A percentile compares a stretch with the other conserved stretches of the same genome.
Evolutionary conservation across 2,797 vertebrate genomes (phyloP).

Genomic region (Zalophus californianus): DNA sequence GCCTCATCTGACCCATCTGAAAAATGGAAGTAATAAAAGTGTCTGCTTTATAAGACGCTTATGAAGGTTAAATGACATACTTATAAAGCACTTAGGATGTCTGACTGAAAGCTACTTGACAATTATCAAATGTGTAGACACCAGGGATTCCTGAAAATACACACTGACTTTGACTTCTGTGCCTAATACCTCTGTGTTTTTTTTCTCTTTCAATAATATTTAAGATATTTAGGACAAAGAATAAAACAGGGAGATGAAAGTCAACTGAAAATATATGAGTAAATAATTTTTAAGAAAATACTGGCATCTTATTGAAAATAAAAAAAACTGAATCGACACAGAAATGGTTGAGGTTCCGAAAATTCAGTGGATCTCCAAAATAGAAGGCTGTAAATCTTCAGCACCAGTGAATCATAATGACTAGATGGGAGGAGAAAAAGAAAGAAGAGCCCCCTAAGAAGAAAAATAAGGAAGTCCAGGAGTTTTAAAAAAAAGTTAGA

Average conservation of each 20-base stretch:
- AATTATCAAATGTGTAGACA: background rate
- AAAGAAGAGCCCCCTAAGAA: background rate
- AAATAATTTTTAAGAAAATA: background rate
- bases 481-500: background rate
- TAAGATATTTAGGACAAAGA: background rate
- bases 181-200: background rate
- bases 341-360: conserved; percentile 21
- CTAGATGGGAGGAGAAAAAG: background rate
- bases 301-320: background rate
- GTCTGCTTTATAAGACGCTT: background rate
- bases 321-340: background rate
- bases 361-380: conserved; percentile 38
- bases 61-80: conserved; percentile 29
- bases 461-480: conserved; percentile 1
- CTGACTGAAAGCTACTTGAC: conserved; percentile 31
- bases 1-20: background rate
- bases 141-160: conserved; percentile 22
- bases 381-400: background rate
- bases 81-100: conserved; percentile 3
- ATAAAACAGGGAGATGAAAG: conserved; percentile 55
- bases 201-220: background rate
- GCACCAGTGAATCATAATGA: background rate
- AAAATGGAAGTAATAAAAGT: conserved; percentile 53
- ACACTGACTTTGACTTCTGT: conserved; percentile 12
- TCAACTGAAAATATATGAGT: conserved; percentile 36